A percentile compares a stretch with the other conserved stretches of the same genome.
Conservation (phyloP, 2,888 invertebrate genomes). For the Gasteruption jaculator region DNA sequence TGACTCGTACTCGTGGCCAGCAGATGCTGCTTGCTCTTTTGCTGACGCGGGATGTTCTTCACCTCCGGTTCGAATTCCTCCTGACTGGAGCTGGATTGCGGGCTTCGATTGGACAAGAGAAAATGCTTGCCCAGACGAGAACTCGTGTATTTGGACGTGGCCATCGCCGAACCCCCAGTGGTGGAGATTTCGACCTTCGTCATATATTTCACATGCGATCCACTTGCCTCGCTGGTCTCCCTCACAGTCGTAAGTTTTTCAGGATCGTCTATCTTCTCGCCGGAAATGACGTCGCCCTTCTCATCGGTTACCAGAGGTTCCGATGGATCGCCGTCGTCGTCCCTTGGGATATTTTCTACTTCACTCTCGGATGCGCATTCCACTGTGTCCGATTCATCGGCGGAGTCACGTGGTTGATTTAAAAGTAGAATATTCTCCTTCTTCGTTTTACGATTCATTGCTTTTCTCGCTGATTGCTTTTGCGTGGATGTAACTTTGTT, state of each 20-base stretch:
- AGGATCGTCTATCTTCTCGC: conserved; percentile 17
- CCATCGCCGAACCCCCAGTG: conserved; percentile 57
- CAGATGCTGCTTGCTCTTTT: conserved; percentile 44
- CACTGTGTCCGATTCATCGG: conserved; percentile 40
- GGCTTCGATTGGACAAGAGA: conserved; percentile 56
- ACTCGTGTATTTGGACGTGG: conserved; percentile 33
- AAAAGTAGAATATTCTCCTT: too few relatives aligned
- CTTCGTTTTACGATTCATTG: conserved; percentile 1
- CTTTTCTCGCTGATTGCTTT: conserved; percentile 10
- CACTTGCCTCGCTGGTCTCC: conserved; percentile 7
- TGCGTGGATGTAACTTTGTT: conserved; percentile 22
- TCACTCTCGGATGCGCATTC: conserved; percentile 44
- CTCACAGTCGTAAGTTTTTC: conserved; percentile 25
- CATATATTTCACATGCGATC: conserved; percentile 32
- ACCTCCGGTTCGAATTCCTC: conserved; percentile 64
- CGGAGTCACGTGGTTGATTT: conserved; percentile 24
- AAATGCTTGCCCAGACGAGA: too few relatives aligned
- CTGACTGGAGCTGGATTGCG: conserved; percentile 67
- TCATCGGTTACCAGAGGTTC: conserved; percentile 28
- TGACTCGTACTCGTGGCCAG: conserved; percentile 34
- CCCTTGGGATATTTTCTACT: conserved; percentile 40
- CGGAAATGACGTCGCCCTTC: conserved; percentile 25
- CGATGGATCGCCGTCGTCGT: conserved; percentile 26
- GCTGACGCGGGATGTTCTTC: conserved; percentile 41
- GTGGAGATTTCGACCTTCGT: too few relatives aligned